Base-by-base conservation (phyloP, 2,888 invertebrate genomes). In the Cabera pusaria region DNA sequence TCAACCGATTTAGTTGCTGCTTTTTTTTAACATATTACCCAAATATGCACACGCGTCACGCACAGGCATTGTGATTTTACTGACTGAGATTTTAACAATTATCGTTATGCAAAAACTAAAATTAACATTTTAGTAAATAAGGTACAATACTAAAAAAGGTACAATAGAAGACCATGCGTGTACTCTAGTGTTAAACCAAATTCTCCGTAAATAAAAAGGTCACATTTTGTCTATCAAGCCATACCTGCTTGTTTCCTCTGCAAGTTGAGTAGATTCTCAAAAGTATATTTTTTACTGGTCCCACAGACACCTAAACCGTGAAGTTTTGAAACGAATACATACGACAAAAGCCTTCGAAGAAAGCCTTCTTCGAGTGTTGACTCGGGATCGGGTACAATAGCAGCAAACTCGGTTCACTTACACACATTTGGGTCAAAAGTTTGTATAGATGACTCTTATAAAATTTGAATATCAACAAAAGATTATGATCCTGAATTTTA, bases 321-420 rank as follows among this genome's bases (percentile, higher is more conserved):
- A 80, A 74, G 78, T 31, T 75, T 78, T 80, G 83, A 77, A 79
- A 78, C 66, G 64, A 66, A 76, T 65, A 69, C 61, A 47, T 59
- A 62, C 54, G 50, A 75, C 72, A 79, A 82, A 72, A 66, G 52
- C 64, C 56, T 87, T 87, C 88, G 78, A 52, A 69, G 87, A 85
- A 87, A 64, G 58, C 59, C 54, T 54, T 48, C 22, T 23, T 35
- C 17, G 45, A 86, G 86, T 87, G 85, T 87, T 87, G 79, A 83
- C 79, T 60, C 69, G 63, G 68, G 66, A 62, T 58, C 63, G 59
- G 50, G 64, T 66, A 87, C 85, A 87, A 87, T 81, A 68, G 72
- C 49, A 40, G 62, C 75, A 88, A 88, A 86, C 85, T 80, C 64
- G 44, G 50, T 53, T 45, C 61, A 55, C 60, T 66, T 64, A 65